Base-by-base conservation (phyloP, 1,140 invertebrate genomes). In the Fopius arisanus region DNA sequence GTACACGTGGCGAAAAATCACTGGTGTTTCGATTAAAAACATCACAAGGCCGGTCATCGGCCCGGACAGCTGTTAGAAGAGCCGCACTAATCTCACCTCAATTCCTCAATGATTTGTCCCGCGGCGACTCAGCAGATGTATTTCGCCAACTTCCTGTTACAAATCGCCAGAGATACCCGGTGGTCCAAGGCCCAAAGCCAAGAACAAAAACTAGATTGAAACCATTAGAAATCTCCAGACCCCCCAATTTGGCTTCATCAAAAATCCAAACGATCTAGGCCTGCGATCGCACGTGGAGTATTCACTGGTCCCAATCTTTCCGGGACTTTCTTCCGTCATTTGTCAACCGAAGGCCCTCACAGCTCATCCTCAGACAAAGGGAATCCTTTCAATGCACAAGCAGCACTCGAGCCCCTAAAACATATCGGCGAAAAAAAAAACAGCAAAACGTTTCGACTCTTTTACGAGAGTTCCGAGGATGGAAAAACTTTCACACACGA, bases 401-500 rank as follows among this genome's bases (percentile, higher is more conserved):
- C 43, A 7, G 43, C 43, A 51, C 33, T 37, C 33, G 33, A 37
- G 33, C 9, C 9, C 33, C 3, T 23, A 40, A 62, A 71, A 71
- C 29, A 37, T 10, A 41, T 10, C 12, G 16, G 19, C 10, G 6
- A 21, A 26, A 59, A 71, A 62, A 71, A 41, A 71, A 70, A 37
- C 23, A 40, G 69, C 43, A 70, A 75, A 80, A 76, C 79, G 78
- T 82, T 81, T 78, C 78, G 77, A 82, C 75, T 80, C 33, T 70
- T 54, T 26, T 70, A 82, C 77, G 81, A 83, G 16, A 81, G 80
- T 83, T 81, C 72, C 76, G 41, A 70, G 75, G 23, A 14, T 1
- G 23, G 23, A 59, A 26, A 28, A 59, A 82, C 81, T 83, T 82
- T 82, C 79, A 81, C 82, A 82, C 78, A 79, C 73, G 76, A 75